Percentiles rank a stretch among this genome's conserved stretches.
Evolutionary conservation across 53 echinoderm and acorn worm genomes (phyloP).

Genomic region (Glandiceps talaboti): DNA sequence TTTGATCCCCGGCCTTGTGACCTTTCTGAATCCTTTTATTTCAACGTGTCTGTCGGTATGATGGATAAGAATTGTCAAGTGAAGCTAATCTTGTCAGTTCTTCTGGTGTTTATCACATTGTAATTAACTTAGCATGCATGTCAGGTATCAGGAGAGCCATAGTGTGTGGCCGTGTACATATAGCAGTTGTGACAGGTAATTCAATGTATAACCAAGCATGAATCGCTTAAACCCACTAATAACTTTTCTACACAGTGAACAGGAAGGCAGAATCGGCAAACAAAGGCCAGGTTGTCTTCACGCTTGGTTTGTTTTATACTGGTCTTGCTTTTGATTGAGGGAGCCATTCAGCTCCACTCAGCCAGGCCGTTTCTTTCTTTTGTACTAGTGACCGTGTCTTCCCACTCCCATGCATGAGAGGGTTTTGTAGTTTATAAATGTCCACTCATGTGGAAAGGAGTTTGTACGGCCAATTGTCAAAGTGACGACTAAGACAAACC

Average conservation of each 20-base stretch:
- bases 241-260: not conserved
- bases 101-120: no score
- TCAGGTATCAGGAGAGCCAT: no score
- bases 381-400: not conserved
- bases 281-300: not conserved
- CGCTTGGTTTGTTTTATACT: not conserved
- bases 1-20: no score
- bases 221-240: not conserved
- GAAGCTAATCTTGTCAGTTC: no score
- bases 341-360: not conserved
- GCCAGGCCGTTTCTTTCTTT: not conserved
- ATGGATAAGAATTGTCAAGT: no score
- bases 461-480: no score
- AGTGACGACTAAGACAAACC: no score
- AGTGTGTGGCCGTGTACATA: not conserved
- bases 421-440: not conserved
- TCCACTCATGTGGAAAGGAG: no score
- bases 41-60: no score
- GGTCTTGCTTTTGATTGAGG: not conserved
- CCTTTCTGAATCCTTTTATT: no score
- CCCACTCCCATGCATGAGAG: not conserved
- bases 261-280: not conserved
- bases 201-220: not conserved
- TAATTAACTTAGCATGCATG: no score
- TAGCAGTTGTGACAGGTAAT: not conserved